Evolutionary conservation across 2,113 vertebrate genomes (phyloP).

Genomic region (Eurystomus gularis): DNA sequence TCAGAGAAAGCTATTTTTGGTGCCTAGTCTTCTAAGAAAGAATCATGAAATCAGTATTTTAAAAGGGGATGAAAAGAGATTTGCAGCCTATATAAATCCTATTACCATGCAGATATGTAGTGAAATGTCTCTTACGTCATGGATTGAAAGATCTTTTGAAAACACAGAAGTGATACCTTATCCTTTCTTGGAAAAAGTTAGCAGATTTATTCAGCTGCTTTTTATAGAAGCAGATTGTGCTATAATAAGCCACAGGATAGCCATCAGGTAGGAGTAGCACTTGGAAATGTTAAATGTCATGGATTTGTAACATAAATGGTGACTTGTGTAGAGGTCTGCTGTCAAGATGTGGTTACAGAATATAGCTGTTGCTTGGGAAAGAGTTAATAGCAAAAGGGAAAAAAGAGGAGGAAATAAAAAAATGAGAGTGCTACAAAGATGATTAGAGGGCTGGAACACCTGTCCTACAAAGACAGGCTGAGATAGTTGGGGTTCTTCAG

Average conservation of each 20-base stretch:
- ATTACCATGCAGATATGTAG: background rate
- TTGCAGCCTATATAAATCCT: slow-evolving; percentile 41
- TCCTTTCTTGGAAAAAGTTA: background rate
- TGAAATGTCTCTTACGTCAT: background rate
- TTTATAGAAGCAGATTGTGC: background rate
- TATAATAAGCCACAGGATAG: background rate
- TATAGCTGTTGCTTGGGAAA: background rate
- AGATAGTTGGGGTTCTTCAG: too few relatives aligned
- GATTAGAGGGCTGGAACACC: too few relatives aligned
- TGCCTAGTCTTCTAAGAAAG: slow-evolving; percentile 1
- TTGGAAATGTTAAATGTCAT: background rate
- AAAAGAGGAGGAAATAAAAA: too few relatives aligned
- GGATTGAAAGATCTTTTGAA: slow-evolving; percentile 6
- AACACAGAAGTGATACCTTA: background rate
- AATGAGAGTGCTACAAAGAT: too few relatives aligned
- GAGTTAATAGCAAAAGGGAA: background rate
- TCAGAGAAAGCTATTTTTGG: slow-evolving; percentile 28
- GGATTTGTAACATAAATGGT: background rate
- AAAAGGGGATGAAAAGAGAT: slow-evolving; percentile 29
- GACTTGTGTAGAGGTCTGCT: background rate
- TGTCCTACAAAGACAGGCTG: too few relatives aligned
- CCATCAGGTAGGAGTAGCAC: background rate
- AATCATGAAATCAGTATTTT: slow-evolving; percentile 30
- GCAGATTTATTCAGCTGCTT: background rate
- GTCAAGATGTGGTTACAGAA: background rate